A percentile compares a stretch with the other conserved stretches of the same genome.
Evolutionary conservation across 2,113 vertebrate genomes (phyloP).

Genomic region (Saguinus imperator): DNA sequence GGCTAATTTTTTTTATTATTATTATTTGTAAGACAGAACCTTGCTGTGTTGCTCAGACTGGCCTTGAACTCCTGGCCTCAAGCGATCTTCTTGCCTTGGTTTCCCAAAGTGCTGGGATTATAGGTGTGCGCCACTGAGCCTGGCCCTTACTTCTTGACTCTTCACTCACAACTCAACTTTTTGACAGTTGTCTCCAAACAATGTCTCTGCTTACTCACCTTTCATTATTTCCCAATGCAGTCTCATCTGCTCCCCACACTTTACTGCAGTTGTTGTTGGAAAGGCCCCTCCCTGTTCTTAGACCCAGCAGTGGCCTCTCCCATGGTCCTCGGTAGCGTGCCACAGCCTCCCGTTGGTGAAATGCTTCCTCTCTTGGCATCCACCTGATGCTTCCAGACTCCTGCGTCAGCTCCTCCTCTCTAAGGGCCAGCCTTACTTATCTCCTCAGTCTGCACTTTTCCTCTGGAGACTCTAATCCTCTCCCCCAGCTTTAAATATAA

Average conservation of each 20-base stretch:
- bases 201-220: neutral
- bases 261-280: neutral
- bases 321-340: too few species aligned
- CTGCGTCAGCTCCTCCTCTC: neutral
- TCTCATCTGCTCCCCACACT: neutral
- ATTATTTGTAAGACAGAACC: too few species aligned
- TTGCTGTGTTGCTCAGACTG: too few species aligned
- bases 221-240: neutral
- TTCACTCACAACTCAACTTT: neutral
- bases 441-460: neutral
- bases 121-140: too few species aligned
- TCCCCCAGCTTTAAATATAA: neutral
- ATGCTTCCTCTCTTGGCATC: neutral
- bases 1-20: too few species aligned
- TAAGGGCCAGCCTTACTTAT: neutral
- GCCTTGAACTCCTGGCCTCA: too few species aligned
- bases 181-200: neutral
- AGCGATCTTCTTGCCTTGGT: too few species aligned
- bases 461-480: neutral
- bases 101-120: too few species aligned
- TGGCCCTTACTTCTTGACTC: neutral
- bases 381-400: neutral
- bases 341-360: too few species aligned
- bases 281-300: neutral
- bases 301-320: neutral